These are phyloP conservation scores for Montifringilla adamsi DNA, from an alignment of 2,113 vertebrate genomes.

Conservation along the genomic window DNA sequence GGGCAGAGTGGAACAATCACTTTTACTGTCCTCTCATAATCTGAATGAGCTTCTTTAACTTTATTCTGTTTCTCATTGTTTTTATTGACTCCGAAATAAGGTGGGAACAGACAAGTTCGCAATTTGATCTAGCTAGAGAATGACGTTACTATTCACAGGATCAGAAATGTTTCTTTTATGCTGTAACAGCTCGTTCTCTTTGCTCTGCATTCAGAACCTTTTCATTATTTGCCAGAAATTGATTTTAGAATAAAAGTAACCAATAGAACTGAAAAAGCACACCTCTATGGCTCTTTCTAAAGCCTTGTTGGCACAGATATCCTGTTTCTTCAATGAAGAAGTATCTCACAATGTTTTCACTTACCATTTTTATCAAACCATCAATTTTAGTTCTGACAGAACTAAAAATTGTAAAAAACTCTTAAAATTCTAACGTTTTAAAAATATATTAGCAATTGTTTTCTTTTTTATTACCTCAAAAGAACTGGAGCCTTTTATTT, in stretches of 20 bases:
- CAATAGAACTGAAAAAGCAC: neutral
- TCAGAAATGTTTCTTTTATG: neutral
- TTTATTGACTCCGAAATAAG: neutral
- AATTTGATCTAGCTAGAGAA: neutral
- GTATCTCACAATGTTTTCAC: neutral
- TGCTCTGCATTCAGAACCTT: neutral
- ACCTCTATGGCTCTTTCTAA: neutral
- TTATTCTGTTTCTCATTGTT: neutral
- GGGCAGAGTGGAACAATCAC: neutral
- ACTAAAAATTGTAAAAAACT: neutral
- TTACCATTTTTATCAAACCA: neutral
- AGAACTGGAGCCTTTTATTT: neutral
- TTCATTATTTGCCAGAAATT: neutral
- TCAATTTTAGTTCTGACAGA: neutral
- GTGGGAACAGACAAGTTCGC: neutral
- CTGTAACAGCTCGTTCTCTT: neutral
- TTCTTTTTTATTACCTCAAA: too few species aligned
- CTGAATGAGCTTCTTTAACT: neutral
- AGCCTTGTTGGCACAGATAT: neutral
- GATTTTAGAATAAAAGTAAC: neutral
- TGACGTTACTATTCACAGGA: neutral
- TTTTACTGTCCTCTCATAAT: neutral
- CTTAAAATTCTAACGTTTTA: neutral
- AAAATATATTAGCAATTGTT: neutral
- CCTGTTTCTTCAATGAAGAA: neutral